These are phyloP conservation scores for Pandion haliaetus DNA, from an alignment of 2,113 vertebrate species.

Conservation along the genomic window DNA sequence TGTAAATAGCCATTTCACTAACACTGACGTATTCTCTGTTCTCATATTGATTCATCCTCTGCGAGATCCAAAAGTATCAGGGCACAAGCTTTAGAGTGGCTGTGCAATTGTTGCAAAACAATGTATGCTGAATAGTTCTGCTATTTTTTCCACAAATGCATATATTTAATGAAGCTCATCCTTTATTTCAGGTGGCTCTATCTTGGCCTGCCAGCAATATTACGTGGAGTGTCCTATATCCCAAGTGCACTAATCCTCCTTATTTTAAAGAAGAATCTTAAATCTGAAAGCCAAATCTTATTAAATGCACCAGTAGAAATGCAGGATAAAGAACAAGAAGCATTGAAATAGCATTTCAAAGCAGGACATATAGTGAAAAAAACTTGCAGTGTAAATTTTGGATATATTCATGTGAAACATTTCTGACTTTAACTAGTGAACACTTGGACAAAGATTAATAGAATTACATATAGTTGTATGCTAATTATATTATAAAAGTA, in stretches of 20 bases:
- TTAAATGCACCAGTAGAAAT: conserved; percentile 17
- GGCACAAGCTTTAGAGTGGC: background rate
- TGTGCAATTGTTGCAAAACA: background rate
- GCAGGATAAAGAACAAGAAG: conserved; percentile 10
- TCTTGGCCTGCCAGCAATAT: conserved; percentile 40
- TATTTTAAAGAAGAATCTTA: conserved; percentile 47
- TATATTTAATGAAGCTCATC: background rate
- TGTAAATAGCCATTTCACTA: background rate
- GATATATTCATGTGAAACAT: background rate
- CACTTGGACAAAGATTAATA: background rate
- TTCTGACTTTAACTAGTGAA: background rate
- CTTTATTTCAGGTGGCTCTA: conserved; percentile 60
- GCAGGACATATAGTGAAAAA: background rate
- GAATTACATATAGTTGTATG: background rate
- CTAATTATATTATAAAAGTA: background rate
- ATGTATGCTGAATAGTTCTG: background rate
- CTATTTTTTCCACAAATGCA: background rate
- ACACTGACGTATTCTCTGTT: background rate
- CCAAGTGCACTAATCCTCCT: conserved; percentile 28
- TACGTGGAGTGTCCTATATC: conserved; percentile 53
- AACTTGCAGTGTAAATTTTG: background rate
- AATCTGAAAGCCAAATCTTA: background rate
- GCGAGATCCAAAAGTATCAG: background rate
- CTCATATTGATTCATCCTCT: background rate
- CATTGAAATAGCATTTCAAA: background rate